These are phyloP conservation scores for Mesitornis unicolor DNA, from an alignment of 2,113 vertebrate species.

Conservation along the genomic window DNA sequence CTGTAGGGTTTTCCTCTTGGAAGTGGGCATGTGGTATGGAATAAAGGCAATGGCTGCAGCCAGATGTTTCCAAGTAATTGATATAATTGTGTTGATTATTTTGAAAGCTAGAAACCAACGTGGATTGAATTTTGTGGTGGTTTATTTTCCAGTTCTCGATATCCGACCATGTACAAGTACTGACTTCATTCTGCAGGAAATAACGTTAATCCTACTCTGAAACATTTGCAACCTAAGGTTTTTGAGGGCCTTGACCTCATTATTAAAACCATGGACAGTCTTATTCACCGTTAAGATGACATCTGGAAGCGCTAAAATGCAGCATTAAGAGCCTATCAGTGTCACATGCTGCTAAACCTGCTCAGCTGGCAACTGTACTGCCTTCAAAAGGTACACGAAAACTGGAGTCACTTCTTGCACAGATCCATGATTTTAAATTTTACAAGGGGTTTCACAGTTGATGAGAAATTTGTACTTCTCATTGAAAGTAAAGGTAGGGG, in stretches of 20 bases:
- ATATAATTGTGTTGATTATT: not conserved
- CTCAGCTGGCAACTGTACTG: not conserved
- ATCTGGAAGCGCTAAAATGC: not conserved
- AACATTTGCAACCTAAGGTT: not conserved
- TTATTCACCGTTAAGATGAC: not conserved
- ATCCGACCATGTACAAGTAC: not conserved
- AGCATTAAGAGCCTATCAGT: not conserved
- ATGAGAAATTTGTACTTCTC: not conserved
- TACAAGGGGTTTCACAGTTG: not conserved
- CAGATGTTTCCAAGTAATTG: not conserved
- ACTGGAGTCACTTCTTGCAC: not conserved
- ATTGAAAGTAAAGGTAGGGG: not conserved
- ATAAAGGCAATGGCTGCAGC: not conserved
- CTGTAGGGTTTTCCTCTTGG: not conserved
- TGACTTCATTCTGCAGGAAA: not conserved
- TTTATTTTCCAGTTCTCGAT: not conserved
- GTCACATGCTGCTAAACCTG: not conserved
- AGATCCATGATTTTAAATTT: not conserved
- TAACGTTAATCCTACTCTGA: not conserved
- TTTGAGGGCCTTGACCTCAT: not conserved
- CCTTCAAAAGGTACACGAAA: not conserved
- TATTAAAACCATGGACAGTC: not conserved
- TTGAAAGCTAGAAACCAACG: not conserved
- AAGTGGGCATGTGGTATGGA: not conserved
- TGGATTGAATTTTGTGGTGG: not conserved